Percentiles rank a stretch among this genome's conserved stretches.
phyloP scores from a whole-genome alignment of 2,113 vertebrate species.

The Phocoena phocoena region DNA sequence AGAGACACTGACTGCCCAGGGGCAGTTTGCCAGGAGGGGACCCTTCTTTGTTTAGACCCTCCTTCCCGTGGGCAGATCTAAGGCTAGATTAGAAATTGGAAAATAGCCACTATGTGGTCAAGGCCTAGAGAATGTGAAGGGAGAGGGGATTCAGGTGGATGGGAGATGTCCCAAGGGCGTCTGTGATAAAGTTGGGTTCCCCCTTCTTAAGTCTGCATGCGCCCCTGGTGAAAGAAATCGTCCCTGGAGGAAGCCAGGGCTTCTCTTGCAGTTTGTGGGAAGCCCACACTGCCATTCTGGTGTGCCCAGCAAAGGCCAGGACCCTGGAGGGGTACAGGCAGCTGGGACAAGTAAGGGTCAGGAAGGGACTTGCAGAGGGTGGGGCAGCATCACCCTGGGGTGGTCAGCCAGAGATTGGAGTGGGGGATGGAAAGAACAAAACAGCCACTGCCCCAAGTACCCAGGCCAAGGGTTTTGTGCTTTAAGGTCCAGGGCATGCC shows the following conservation, averaged over 20 bases:
- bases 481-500: constrained; percentile 41
- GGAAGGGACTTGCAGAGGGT: background rate
- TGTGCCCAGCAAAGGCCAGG: background rate
- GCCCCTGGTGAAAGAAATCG: background rate
- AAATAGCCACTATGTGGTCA: background rate
- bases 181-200: background rate
- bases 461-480: background rate
- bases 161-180: background rate
- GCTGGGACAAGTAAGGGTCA: background rate
- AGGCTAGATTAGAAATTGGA: background rate
- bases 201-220: background rate
- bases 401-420: background rate
- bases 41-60: background rate
- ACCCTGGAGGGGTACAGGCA: background rate
- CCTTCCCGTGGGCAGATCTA: background rate
- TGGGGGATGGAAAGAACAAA: background rate
- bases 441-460: background rate
- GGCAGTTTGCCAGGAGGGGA: background rate
- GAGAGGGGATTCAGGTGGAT: background rate
- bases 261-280: background rate
- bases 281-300: background rate
- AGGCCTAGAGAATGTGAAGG: background rate
- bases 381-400: fast-evolving
- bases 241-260: background rate
- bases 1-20: too few relatives aligned